Evolutionary conservation across 37 sponge, comb jelly and placozoan genomes (phyloP).

Genomic region (Haliclona indistincta): DNA sequence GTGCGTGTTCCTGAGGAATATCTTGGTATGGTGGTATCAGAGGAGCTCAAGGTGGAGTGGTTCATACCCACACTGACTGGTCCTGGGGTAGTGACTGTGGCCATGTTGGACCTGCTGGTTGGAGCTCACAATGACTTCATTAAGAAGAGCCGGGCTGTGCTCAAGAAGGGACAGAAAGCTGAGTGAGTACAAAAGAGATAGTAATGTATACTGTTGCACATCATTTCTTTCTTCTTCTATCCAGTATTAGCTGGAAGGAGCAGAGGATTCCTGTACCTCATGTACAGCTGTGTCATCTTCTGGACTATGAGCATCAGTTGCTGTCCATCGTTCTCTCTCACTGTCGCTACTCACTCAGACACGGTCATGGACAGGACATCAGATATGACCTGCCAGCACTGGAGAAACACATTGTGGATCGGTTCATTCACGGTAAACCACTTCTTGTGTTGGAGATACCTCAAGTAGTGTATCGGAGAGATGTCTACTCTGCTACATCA

Average conservation of each 20-base stretch:
- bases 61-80: conserved; percentile 71
- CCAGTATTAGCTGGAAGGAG: conserved; percentile 2
- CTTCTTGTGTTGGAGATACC: conserved; percentile 54
- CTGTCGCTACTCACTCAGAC: conserved; percentile 72
- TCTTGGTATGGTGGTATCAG: conserved; percentile 8
- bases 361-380: conserved; percentile 71
- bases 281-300: conserved; percentile 56
- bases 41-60: conserved; percentile 37
- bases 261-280: conserved; percentile 64
- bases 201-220: background rate
- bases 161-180: background rate
- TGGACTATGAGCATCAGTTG: conserved; percentile 72
- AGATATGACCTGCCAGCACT: conserved; percentile 72
- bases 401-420: conserved; percentile 80
- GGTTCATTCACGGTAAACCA: conserved; percentile 80
- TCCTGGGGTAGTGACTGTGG: conserved; percentile 59
- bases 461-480: conserved; percentile 55
- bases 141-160: conserved; percentile 27
- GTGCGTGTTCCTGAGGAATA: conserved; percentile 45
- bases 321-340: conserved; percentile 71
- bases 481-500: conserved; percentile 40
- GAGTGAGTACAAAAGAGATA: conserved; percentile 5
- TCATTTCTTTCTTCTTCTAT: background rate
- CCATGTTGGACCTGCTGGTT: conserved; percentile 63
- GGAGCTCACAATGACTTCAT: conserved; percentile 71